These are phyloP conservation scores for Cyprinella venusta DNA, from an alignment of 2,797 vertebrate species.

Conservation along the genomic window DNA sequence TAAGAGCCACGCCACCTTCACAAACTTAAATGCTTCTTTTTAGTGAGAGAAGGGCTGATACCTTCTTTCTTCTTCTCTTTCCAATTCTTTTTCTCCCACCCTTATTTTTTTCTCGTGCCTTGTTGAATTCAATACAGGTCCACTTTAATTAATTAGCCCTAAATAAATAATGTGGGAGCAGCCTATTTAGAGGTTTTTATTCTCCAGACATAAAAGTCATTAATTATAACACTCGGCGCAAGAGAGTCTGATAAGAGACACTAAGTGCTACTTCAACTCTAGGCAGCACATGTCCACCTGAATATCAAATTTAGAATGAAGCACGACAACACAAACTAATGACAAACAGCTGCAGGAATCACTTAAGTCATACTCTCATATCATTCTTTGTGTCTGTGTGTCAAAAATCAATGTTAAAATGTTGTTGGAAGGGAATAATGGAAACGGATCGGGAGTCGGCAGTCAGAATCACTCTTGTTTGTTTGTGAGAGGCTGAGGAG, in stretches of 20 bases:
- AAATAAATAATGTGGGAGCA: constrained; percentile 80
- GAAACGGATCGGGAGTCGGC: constrained; percentile 59
- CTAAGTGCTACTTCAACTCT: constrained; percentile 56
- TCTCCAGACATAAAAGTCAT: constrained; percentile 77
- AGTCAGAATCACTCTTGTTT: constrained; percentile 74
- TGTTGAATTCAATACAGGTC: constrained; percentile 77
- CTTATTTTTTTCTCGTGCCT: constrained; percentile 41
- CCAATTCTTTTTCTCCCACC: constrained; percentile 23
- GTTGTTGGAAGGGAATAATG: constrained; percentile 61
- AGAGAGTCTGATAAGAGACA: constrained; percentile 67
- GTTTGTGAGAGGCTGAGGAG: constrained; percentile 77
- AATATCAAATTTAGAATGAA: constrained; percentile 44
- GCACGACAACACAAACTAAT: constrained; percentile 45
- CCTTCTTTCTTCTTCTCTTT: constrained; percentile 22
- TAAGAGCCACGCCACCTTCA: constrained; percentile 46
- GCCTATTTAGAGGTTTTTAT: constrained; percentile 76
- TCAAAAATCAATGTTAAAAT: constrained; percentile 63
- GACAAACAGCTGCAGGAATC: constrained; percentile 45
- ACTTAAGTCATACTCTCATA: constrained; percentile 48
- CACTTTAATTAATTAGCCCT: constrained; percentile 80
- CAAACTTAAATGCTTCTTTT: constrained; percentile 49
- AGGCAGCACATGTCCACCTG: constrained; percentile 54
- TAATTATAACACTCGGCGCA: constrained; percentile 75
- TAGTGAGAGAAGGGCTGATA: constrained; percentile 39
- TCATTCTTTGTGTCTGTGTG: constrained; percentile 50